Base-by-base conservation (phyloP, 1,140 invertebrate species). In the Maniola jurtina region DNA sequence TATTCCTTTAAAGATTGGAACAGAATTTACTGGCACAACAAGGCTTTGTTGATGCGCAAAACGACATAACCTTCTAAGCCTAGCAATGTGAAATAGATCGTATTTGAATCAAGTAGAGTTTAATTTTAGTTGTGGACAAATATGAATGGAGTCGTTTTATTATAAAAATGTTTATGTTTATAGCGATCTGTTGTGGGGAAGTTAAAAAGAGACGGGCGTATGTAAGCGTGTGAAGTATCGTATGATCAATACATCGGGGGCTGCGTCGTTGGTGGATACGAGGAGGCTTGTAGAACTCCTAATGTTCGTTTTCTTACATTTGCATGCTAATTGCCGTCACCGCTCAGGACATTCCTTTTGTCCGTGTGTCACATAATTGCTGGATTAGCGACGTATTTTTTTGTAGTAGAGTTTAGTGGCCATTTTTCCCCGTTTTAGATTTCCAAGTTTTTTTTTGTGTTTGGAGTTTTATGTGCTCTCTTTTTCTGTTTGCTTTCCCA, bases 231-330 rank as follows among this genome's bases (percentile, higher is more conserved):
- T 88, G 84, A 76, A 77, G 83, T 77, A 82, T 80, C 75, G 76
- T 73, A 82, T 88, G 85, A 90, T 90, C 86, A 78, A 88, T 90
- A 88, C 84, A 77, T 77, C 68, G 77, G 73, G 71, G 75, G 71
- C 71, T 76, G 74, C 80, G 77, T 81, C 65, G 68, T 73, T 57
- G 75, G 78, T 83, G 62, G 70, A 72, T 77, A 79, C 74, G 68
- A 45, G 42, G 42, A 25, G 25, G 9, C 38, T 11, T 45, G 5
- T 45, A 11, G 42, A 9, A 11, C 71, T 64, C 71, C 77, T 89
- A 89, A 89, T 88, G 77, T 85, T 88, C 86, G 88, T 90, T 90
- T 90, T 90, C 88, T 90, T 90, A 87, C 80, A 90, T 90, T 90
- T 88, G 88, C 86, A 90, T 90, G 75, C 76, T 88, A 88, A 90